Conservation (phyloP, 1,140 invertebrate species). For the Panulirus ornatus region DNA sequence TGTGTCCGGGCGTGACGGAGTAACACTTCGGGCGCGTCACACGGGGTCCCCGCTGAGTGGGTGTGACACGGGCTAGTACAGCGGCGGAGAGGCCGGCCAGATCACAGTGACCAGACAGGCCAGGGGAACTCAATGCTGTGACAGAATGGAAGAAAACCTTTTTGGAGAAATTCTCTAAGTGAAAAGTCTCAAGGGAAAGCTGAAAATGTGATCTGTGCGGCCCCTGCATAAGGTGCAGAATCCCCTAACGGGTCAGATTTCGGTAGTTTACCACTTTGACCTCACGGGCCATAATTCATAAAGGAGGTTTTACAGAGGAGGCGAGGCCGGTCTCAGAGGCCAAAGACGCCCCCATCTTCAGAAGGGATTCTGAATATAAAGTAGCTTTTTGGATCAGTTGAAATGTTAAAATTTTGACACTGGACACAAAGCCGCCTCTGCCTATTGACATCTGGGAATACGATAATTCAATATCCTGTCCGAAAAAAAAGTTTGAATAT, state of each 20-base stretch:
- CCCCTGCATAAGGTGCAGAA: slow-evolving; percentile 18
- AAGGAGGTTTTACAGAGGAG: slow-evolving; percentile 18
- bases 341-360: slow-evolving; percentile 63
- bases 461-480: slow-evolving; percentile 48
- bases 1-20: not conserved
- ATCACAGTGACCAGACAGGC: slow-evolving; percentile 59
- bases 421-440: slow-evolving; percentile 50
- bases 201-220: slow-evolving; percentile 14
- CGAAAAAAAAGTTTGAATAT: slow-evolving; percentile 27
- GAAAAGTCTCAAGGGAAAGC: slow-evolving; percentile 44
- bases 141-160: slow-evolving; percentile 66
- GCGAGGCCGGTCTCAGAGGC: slow-evolving; percentile 24
- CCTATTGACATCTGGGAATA: slow-evolving; percentile 41
- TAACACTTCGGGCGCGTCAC: not conserved
- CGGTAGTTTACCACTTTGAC: not conserved
- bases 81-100: not conserved
- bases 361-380: slow-evolving; percentile 66
- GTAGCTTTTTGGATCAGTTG: slow-evolving; percentile 68
- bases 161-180: slow-evolving; percentile 50
- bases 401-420: slow-evolving; percentile 72
- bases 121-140: slow-evolving; percentile 53
- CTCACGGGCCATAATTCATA: slow-evolving; percentile 4
- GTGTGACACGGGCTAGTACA: too few relatives aligned
- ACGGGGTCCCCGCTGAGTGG: too few relatives aligned
- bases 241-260: slow-evolving; percentile 24